phyloP scores from a whole-genome alignment of 1,140 invertebrate genomes.

The Hestina assimilis region DNA sequence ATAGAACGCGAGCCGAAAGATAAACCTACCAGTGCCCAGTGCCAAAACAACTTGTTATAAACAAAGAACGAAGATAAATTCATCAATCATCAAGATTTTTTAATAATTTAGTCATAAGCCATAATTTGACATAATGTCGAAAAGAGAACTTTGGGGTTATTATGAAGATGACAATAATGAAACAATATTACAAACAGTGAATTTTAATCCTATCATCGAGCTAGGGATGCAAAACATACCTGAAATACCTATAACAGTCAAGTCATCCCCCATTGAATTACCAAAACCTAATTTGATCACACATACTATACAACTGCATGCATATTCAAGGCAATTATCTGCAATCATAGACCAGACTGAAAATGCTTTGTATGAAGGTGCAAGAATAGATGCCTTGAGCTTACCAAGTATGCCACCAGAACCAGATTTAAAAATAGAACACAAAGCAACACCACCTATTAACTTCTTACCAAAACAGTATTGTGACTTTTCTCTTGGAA shows the following conservation, averaged over 20 bases:
- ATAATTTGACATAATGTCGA: slow-evolving; percentile 38
- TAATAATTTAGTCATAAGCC: too few species aligned
- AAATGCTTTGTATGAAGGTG: slow-evolving; percentile 56
- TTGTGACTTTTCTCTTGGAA: slow-evolving; percentile 68
- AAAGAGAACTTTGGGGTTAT: slow-evolving; percentile 70
- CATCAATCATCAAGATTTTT: too few species aligned
- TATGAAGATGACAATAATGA: slow-evolving; percentile 63
- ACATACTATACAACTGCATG: slow-evolving; percentile 64
- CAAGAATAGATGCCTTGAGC: slow-evolving; percentile 49
- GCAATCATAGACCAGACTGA: slow-evolving; percentile 61
- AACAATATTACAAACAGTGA: slow-evolving; percentile 61
- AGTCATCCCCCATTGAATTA: slow-evolving; percentile 65
- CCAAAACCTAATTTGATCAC: slow-evolving; percentile 66
- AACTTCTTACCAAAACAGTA: slow-evolving; percentile 68
- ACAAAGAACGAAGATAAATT: too few species aligned
- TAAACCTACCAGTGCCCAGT: too few species aligned
- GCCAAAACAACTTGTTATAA: too few species aligned
- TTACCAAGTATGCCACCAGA: slow-evolving; percentile 56
- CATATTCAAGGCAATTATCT: slow-evolving; percentile 51
- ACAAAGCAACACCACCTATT: slow-evolving; percentile 51
- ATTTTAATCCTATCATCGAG: slow-evolving; percentile 76
- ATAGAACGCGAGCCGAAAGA: too few species aligned
- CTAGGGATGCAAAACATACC: slow-evolving; percentile 74
- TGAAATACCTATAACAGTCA: slow-evolving; percentile 68
- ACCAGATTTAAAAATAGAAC: slow-evolving; percentile 50